Evolutionary conservation across 2,113 vertebrate species (phyloP), one percentile per base, ranked within the genome.

Genomic region (Aldabrachelys gigantea): DNA sequence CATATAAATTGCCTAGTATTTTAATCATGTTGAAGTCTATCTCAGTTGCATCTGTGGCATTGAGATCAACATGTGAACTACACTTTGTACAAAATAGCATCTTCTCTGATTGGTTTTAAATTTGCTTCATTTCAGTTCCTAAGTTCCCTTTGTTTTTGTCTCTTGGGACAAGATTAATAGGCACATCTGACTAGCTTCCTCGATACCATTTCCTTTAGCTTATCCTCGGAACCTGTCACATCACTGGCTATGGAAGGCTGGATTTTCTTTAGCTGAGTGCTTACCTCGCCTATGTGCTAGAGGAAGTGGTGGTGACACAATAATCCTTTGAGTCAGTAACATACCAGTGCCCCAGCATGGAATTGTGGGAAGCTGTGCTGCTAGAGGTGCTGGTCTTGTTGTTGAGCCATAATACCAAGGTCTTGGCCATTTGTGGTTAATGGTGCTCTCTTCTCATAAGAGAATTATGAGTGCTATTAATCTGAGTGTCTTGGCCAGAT

Each of bases 401-500:
- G 62, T n/a, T 35, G 62, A 35, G 27, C 29, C 6, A 14, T 62
- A 31, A n/a, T 69, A n/a, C 62, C 62, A n/a, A 69, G 62, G 7
- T 16, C 31, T 65, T 65, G 29, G 27, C 59, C 59, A 8, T 35
- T 65, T 65, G 57, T 59, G 59, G 31, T 35, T 69, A 19, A 69
- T 69, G 62, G 9, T 17, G 16, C 31, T 69, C 16, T 69, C 62
- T 69, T n/a, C 35, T 35, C 16, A 17, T 4, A 17, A n/a, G 35
- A n/a, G 62, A 84, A 72, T 76, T 5, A 69, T 56, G 83, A 84
- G 12, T 89, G 29, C 69, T 93, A 1, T 62, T 93, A 35, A 82
- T 92, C 93, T 52, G 87, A 76, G 13, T 85, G 49, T 87, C 82
- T 89, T 44, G 83, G 44, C 44, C 87, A 81, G 86, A 86, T 90